phyloP scores from a whole-genome alignment of 1,140 invertebrate genomes.

The Trypoxylus dichotomus region DNA sequence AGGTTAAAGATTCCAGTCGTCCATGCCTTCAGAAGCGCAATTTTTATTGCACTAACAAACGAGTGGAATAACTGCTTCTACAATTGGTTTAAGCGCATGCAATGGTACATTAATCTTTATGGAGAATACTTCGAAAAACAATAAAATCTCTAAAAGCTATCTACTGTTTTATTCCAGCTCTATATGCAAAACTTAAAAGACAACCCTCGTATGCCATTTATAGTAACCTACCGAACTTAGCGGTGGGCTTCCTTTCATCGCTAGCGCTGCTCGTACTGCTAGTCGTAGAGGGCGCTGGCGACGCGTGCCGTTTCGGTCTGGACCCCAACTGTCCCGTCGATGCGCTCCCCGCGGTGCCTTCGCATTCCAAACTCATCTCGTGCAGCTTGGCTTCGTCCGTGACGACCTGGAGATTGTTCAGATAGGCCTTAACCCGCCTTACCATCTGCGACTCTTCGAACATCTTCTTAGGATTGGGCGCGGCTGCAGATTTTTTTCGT shows the following conservation, averaged over 20 bases:
- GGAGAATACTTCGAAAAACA: too few relatives aligned
- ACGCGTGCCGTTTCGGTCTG: constrained; percentile 74
- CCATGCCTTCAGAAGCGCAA: too few relatives aligned
- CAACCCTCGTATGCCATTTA: neutral
- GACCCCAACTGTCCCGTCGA: constrained; percentile 53
- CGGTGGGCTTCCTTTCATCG: constrained; percentile 66
- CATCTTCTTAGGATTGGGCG: constrained; percentile 97
- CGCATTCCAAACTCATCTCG: constrained; percentile 87
- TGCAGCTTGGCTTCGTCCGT: constrained; percentile 90
- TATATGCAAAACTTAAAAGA: too few relatives aligned
- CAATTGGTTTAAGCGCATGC: too few relatives aligned
- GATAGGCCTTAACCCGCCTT: constrained; percentile 91
- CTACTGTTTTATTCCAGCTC: too few relatives aligned
- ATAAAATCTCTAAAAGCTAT: too few relatives aligned
- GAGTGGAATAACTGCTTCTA: too few relatives aligned
- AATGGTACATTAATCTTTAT: too few relatives aligned
- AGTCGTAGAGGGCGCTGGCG: constrained; percentile 86
- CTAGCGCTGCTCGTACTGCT: constrained; percentile 87
- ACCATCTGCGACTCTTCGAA: constrained; percentile 99
- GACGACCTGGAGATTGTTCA: constrained; percentile 88
- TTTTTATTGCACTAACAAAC: too few relatives aligned
- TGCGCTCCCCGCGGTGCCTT: constrained; percentile 57
- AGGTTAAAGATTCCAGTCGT: too few relatives aligned
- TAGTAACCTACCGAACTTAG: constrained; percentile 67
- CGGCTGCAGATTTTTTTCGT: constrained; percentile 86